phyloP scores from a whole-genome alignment of 2,888 invertebrate genomes.

The Chrysotoxum bicinctum region DNA sequence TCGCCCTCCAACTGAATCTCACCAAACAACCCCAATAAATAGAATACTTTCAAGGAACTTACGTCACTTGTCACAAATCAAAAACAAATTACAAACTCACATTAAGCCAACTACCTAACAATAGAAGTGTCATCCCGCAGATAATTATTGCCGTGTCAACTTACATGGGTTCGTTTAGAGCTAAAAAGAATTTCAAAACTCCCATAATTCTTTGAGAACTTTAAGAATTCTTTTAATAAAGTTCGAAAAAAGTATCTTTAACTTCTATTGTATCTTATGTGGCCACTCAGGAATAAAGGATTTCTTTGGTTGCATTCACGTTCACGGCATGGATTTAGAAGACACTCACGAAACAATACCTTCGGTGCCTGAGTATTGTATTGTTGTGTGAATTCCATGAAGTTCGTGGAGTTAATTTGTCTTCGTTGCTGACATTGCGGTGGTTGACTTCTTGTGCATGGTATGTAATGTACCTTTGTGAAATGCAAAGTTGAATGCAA shows the following conservation, averaged over 20 bases:
- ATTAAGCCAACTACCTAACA: slow-evolving; percentile 35
- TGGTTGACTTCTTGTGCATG: slow-evolving; percentile 14
- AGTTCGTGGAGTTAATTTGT: slow-evolving; percentile 60
- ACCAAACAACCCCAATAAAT: background rate
- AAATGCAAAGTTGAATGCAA: background rate
- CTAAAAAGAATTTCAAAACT: slow-evolving; percentile 46
- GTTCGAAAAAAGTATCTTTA: slow-evolving; percentile 9
- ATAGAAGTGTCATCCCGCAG: slow-evolving; percentile 58
- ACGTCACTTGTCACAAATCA: slow-evolving; percentile 38
- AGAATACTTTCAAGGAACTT: background rate
- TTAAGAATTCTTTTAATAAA: slow-evolving; percentile 48
- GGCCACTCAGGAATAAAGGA: background rate
- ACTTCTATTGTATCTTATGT: background rate
- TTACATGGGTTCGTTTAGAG: slow-evolving; percentile 34
- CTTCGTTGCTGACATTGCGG: slow-evolving; percentile 28
- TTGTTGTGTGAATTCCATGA: slow-evolving; percentile 41
- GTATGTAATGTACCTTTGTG: background rate
- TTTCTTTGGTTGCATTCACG: slow-evolving; percentile 29
- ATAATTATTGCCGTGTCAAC: slow-evolving; percentile 42
- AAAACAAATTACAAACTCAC: slow-evolving; percentile 60
- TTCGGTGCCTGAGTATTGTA: slow-evolving; percentile 29
- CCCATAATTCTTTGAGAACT: slow-evolving; percentile 20
- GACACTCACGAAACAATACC: slow-evolving; percentile 40
- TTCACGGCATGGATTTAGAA: background rate
- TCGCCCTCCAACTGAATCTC: background rate